These are phyloP conservation scores for Caenorhabditis panamensis DNA, from an alignment of 2,888 invertebrate genomes.

Conservation along the genomic window DNA sequence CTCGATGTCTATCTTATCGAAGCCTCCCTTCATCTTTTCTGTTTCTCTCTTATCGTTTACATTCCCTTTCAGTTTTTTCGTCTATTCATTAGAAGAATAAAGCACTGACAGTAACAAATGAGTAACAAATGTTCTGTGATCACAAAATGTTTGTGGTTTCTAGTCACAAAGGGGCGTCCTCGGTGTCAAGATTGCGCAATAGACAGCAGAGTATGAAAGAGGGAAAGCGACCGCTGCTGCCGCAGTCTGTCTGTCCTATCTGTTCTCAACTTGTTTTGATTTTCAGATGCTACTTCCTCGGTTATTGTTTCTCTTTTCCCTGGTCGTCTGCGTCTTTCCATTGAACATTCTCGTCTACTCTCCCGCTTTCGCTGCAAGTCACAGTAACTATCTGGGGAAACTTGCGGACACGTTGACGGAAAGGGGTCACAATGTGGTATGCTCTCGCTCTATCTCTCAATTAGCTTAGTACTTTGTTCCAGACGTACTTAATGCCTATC, in stretches of 20 bases:
- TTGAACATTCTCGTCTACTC: conserved; percentile 64
- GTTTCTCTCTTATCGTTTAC: not conserved
- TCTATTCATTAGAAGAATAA: not conserved
- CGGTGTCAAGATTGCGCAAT: conserved; percentile 25
- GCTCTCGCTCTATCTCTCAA: not conserved
- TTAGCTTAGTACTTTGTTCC: not conserved
- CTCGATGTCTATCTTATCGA: conserved; percentile 31
- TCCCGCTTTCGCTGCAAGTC: conserved; percentile 62
- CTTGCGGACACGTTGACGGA: conserved; percentile 62
- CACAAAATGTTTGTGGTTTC: conserved; percentile 21
- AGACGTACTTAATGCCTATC: conserved; percentile 47
- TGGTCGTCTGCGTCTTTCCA: not conserved
- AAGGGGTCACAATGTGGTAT: conserved; percentile 66
- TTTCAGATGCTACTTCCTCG: not conserved
- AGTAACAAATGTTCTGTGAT: too few relatives aligned
- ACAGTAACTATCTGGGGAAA: conserved; percentile 62
- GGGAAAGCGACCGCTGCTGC: not conserved
- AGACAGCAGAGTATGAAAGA: conserved; percentile 5
- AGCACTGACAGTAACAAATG: too few relatives aligned
- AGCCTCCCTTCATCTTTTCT: not conserved
- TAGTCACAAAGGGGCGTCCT: conserved; percentile 33
- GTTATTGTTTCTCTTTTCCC: not conserved
- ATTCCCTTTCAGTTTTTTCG: not conserved
- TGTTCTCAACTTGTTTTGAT: not conserved
- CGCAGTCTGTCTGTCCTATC: not conserved